Evolutionary conservation across 2,113 vertebrate species (phyloP).

Genomic region (Xiphias gladius): DNA sequence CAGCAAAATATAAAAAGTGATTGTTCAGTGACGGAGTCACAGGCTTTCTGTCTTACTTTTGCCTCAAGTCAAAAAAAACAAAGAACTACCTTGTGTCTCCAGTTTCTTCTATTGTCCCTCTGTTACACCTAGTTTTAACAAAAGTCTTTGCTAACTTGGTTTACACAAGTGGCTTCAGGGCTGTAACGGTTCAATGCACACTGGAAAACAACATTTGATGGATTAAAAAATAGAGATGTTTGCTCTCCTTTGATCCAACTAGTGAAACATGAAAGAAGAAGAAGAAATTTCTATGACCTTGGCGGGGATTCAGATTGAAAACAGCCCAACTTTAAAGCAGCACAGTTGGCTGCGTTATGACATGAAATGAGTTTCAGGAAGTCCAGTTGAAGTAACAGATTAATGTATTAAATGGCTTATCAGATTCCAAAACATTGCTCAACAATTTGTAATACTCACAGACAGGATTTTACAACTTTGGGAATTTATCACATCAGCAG

Average conservation of each 20-base stretch:
- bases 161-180: neutral
- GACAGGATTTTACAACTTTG: too few relatives aligned
- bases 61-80: conserved; percentile 1
- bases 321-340: too few relatives aligned
- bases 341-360: neutral
- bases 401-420: too few relatives aligned
- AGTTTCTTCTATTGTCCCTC: neutral
- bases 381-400: neutral
- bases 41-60: conserved; percentile 1
- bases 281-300: too few relatives aligned
- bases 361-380: neutral
- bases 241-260: neutral
- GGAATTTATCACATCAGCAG: too few relatives aligned
- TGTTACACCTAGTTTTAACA: neutral
- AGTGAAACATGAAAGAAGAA: neutral
- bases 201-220: neutral
- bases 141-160: neutral
- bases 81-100: neutral
- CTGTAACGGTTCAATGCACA: neutral
- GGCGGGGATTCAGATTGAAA: too few relatives aligned
- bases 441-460: too few relatives aligned
- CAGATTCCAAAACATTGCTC: too few relatives aligned
- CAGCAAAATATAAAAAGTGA: conserved; percentile 51
- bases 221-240: neutral
- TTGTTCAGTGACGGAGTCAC: conserved; percentile 18